phyloP scores from a whole-genome alignment of 2,113 vertebrate genomes.

The Vidua chalybeata region DNA sequence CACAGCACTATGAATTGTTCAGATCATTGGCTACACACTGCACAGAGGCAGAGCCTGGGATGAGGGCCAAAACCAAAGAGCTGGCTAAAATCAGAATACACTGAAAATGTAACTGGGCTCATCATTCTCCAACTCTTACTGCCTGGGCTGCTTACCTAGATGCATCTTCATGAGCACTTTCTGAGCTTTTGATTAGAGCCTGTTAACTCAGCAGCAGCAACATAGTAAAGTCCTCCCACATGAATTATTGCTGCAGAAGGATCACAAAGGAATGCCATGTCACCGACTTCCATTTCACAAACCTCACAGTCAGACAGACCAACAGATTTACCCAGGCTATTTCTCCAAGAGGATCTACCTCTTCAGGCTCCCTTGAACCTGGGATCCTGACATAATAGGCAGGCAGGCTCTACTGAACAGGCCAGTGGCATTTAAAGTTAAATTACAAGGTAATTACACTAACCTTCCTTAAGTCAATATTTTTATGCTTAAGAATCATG shows the following conservation, averaged over 20 bases:
- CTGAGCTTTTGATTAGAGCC: background rate
- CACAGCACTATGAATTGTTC: background rate
- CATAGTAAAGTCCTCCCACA: background rate
- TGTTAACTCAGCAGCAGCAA: background rate
- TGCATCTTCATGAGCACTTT: background rate
- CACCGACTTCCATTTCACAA: slow-evolving; percentile 40
- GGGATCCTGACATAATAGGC: slow-evolving; percentile 1
- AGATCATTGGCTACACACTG: background rate
- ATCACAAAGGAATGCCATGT: background rate
- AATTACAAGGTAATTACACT: background rate
- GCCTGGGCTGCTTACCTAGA: background rate
- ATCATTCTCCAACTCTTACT: background rate
- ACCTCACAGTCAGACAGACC: background rate
- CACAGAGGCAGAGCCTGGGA: background rate
- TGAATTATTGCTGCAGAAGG: slow-evolving; percentile 10
- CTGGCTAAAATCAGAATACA: background rate
- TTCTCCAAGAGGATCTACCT: slow-evolving; percentile 67
- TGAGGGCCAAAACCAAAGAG: background rate
- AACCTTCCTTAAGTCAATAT: background rate
- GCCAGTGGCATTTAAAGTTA: background rate
- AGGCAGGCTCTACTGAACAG: slow-evolving; percentile 39
- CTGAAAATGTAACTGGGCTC: background rate
- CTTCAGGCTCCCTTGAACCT: slow-evolving; percentile 16
- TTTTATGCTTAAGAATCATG: background rate
- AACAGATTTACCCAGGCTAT: slow-evolving; percentile 59